Evolutionary conservation across 2,797 vertebrate species (phyloP).

Genomic region (Botia almorhae): DNA sequence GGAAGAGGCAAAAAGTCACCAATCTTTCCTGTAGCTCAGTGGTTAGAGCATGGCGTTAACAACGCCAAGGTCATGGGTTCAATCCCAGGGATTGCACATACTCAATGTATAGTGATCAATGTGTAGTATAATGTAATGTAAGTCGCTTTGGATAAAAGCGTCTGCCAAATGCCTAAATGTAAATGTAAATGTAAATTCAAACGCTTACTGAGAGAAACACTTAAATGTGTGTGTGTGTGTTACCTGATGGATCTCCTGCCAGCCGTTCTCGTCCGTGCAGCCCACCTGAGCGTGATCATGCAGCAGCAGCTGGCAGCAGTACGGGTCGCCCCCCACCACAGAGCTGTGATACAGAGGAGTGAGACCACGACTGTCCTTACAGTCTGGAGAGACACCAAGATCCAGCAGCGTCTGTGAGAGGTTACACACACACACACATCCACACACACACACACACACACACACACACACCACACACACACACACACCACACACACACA

Average conservation of each 20-base stretch:
- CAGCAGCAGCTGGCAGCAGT: slow-evolving; percentile 95
- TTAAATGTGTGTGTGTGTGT: slow-evolving; percentile 1
- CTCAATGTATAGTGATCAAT: no score
- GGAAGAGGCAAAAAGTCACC: no score
- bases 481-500: not conserved
- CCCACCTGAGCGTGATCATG: slow-evolving; percentile 93
- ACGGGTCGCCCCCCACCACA: slow-evolving; percentile 95
- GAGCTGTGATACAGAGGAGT: slow-evolving; percentile 96
- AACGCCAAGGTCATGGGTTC: no score
- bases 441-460: not conserved
- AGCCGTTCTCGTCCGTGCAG: slow-evolving; percentile 94
- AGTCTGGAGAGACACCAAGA: slow-evolving; percentile 93
- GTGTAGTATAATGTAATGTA: no score
- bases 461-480: not conserved
- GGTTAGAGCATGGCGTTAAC: no score
- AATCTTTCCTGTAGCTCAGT: no score
- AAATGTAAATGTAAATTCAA: no score
- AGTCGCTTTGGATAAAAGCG: no score
- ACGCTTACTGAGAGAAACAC: no score
- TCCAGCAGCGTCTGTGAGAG: slow-evolving; percentile 88
- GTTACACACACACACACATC: not conserved
- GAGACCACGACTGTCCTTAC: slow-evolving; percentile 95
- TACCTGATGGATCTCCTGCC: slow-evolving; percentile 99
- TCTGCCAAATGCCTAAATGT: no score
- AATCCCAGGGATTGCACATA: no score